Base-by-base conservation (phyloP, 2,888 invertebrate species). In the Acleris sparsana region DNA sequence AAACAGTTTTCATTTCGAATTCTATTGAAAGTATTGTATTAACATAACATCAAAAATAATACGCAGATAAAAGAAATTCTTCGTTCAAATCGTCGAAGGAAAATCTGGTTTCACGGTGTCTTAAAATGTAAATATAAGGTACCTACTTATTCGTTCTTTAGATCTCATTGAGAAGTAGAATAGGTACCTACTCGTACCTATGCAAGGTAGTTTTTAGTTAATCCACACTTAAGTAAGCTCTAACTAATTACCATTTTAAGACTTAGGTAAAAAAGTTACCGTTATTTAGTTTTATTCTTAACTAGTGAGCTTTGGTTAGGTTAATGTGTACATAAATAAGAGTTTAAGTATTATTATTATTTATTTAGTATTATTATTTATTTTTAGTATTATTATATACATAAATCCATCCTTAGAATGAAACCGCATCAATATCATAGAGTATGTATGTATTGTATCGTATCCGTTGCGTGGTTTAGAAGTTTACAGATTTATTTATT, bases 1-100 rank as follows among this genome's bases (percentile, higher is more conserved):
- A 39, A 13, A 11, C 39, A 11, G 11, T 11, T 39, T 39, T 39
- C 3, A 39, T 39, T 13, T 13, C 11, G 11, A 11, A 13, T 39
- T 9, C 22, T 16, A 49, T 59, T 17, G 60, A 60, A 52, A 52
- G 22, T 13, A 43, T 60, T 33, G 5, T 18, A 52, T 61, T 18
- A 39, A 39, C n/a, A 53, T 53, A 46, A 53, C 17, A 58, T 58
- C 22, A 63, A 63, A 57, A 52, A 51, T 51, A 62, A 62, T 55
- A 13, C 48, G 18, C 25, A 44, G 18, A 29, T 58, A 53, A 48
- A 58, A 33, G 39, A 53, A 53, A 11, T 59, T 53, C 48, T 58
- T 6, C 17, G 25, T 44, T 53, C 46, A 20, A 57, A 22, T 48
- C 18, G 17, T 63, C 39, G 17, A 52, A 49, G 25, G 17, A 64